Evolutionary conservation across 2,797 vertebrate genomes (phyloP).

Genomic region (Columba guinea): DNA sequence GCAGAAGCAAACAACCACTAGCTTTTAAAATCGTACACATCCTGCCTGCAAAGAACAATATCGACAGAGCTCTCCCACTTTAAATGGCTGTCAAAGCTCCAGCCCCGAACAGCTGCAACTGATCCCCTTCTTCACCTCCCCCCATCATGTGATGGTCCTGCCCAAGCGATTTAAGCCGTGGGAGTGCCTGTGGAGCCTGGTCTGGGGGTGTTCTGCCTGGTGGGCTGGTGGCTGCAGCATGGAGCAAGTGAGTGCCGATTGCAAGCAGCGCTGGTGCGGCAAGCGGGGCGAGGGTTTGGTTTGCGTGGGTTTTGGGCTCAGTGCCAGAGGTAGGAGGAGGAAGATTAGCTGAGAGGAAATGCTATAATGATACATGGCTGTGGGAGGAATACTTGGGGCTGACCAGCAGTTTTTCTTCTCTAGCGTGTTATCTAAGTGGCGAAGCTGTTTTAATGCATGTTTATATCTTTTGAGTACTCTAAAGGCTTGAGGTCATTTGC

Average conservation of each 20-base stretch:
- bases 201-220: background rate
- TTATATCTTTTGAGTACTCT: background rate
- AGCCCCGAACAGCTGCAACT: background rate
- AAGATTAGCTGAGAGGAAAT: background rate
- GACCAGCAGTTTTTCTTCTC: background rate
- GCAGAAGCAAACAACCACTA: background rate
- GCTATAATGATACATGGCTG: background rate
- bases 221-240: background rate
- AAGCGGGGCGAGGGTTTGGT: fast-evolving
- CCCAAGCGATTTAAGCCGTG: background rate
- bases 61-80: background rate
- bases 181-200: background rate
- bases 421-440: fast-evolving
- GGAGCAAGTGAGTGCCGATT: constrained; percentile 59
- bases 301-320: background rate
- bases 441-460: background rate
- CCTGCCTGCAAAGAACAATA: background rate
- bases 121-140: background rate
- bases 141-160: background rate
- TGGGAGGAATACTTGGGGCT: background rate
- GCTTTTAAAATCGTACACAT: background rate
- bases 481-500: background rate
- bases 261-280: fast-evolving
- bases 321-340: background rate
- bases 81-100: background rate